These are phyloP conservation scores for Jaculus jaculus DNA, from an alignment of 2,113 vertebrate species.

Conservation along the genomic window DNA sequence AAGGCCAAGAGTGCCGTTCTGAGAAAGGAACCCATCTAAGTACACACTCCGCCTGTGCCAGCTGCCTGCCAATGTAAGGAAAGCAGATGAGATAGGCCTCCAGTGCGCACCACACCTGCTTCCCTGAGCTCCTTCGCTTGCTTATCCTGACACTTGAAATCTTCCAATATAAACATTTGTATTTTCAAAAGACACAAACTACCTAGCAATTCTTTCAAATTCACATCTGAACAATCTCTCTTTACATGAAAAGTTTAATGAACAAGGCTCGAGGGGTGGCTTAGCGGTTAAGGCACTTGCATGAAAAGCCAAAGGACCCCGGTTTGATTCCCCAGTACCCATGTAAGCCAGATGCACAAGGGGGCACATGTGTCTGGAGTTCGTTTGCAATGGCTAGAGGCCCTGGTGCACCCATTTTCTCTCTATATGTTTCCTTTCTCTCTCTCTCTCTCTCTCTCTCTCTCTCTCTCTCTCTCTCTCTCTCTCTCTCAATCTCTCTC, in stretches of 20 bases:
- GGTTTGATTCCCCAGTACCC: too few relatives aligned
- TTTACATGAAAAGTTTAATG: neutral
- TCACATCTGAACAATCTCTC: neutral
- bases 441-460: too few relatives aligned
- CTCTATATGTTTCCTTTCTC: too few relatives aligned
- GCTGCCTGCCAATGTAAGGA: neutral
- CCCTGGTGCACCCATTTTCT: too few relatives aligned
- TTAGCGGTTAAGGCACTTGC: too few relatives aligned
- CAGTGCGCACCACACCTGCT: constrained; percentile 19
- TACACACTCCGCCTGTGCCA: neutral
- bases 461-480: too few relatives aligned
- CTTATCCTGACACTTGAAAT: constrained; percentile 39
- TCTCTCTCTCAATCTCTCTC: too few relatives aligned
- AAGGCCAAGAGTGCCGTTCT: neutral
- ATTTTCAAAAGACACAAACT: constrained; percentile 40
- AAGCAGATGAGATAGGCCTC: constrained; percentile 66
- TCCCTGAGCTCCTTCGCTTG: constrained; percentile 47
- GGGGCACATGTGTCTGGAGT: too few relatives aligned
- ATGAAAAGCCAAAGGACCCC: too few relatives aligned
- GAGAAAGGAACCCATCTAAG: neutral
- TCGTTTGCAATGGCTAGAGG: too few relatives aligned
- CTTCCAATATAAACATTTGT: constrained; percentile 31
- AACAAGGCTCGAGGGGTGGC: too few relatives aligned
- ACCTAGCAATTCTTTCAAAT: constrained; percentile 37
- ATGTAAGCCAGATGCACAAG: too few relatives aligned